phyloP scores from a whole-genome alignment of 2,113 vertebrate species.

The Turdus rufiventris region DNA sequence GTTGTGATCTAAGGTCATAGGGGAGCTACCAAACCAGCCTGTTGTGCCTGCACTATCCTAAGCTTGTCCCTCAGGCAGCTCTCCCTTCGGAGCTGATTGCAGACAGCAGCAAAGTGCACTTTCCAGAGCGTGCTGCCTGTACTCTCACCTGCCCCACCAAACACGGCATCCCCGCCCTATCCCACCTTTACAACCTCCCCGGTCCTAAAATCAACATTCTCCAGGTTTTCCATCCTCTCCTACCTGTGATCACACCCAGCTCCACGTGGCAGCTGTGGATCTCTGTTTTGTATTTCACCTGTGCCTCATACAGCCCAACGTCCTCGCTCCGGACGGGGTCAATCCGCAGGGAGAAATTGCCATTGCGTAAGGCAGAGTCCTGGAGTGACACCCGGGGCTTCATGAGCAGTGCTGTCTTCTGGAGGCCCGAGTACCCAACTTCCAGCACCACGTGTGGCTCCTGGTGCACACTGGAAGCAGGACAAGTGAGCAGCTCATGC shows the following conservation, averaged over 20 bases:
- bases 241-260: slow-evolving; percentile 55
- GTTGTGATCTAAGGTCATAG: background rate
- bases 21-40: background rate
- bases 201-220: background rate
- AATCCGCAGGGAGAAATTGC: slow-evolving; percentile 56
- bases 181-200: background rate
- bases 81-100: background rate
- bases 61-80: background rate
- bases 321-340: background rate
- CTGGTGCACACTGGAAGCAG: background rate
- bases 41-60: background rate
- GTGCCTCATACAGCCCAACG: background rate
- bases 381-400: slow-evolving; percentile 16
- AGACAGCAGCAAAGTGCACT: background rate
- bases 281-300: background rate
- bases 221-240: background rate
- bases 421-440: background rate
- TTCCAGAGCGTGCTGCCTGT: background rate
- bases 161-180: accelerated
- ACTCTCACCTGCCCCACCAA: background rate
- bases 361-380: background rate
- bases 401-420: slow-evolving; percentile 2
- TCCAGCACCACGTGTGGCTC: slow-evolving; percentile 30
- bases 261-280: slow-evolving; percentile 21
- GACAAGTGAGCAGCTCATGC: accelerated